Evolutionary conservation across 2,113 vertebrate genomes (phyloP), one percentile per base, ranked within the genome.

Genomic region (Leptocoma aspasia): DNA sequence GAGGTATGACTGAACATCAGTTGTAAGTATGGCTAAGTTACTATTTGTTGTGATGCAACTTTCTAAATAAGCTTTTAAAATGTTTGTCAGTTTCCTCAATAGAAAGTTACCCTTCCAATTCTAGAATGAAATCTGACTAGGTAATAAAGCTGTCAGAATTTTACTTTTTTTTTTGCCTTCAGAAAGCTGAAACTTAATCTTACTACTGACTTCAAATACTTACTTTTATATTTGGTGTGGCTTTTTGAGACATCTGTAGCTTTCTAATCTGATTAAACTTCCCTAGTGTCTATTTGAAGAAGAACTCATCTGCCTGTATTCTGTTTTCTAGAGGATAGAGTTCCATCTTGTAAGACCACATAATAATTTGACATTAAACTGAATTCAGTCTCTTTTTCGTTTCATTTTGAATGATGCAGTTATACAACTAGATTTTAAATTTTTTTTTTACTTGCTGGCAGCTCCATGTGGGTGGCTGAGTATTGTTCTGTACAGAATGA

Each of bases 1-100:
- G 97, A 98, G 97, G 97, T 97, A 97, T 63, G 91, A 60, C 17
- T 93, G 53, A 61, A 50, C 22, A 44, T 73, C 39, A 82, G 12
- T 52, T 94, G 3, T 88, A 81, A 91, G 26, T 80, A 69, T 60
- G n/a, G 20, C 8, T 11, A n/a, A 60, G 60, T 68, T 95, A 49
- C 22, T 93, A 2, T 63, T 57, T 76, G 21, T 77, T 87, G 17
- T 11, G 13, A 50, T 21, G 26, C 37, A 64, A 20, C 37, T 72
- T 91, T 45, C 16, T 53, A 61, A 71, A 18, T 50, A 35, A 31
- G 30, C 17, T 81, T 66, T 72, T 59, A 23, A 61, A n/a, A 12
- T 59, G 1, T 47, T 33, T 79, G 33, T 57, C 26, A 35, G 6
- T 76, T 72, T 86, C 21, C 15, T 39, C 54, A 56, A 20, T 69